These are phyloP conservation scores for Pomacea maculata DNA, from an alignment of 1,140 invertebrate genomes.

Conservation along the genomic window DNA sequence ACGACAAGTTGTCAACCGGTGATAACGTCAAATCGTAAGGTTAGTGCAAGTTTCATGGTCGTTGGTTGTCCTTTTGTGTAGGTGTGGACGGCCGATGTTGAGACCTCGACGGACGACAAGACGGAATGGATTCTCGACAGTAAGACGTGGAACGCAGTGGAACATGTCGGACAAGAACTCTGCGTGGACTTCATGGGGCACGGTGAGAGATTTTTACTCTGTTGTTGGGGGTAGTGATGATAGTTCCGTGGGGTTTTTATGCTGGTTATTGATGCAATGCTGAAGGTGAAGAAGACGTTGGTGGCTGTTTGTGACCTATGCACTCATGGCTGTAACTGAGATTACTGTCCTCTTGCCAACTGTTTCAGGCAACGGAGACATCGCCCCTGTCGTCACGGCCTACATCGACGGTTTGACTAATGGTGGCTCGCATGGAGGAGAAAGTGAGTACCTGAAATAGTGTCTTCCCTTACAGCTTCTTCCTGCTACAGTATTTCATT, in stretches of 20 bases:
- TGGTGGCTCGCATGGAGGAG: neutral
- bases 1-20: too few species aligned
- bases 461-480: too few species aligned
- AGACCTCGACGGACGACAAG: neutral
- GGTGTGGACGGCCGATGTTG: neutral
- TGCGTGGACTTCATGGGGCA: conserved; percentile 19
- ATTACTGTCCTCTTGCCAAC: neutral
- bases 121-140: neutral
- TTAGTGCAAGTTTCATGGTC: neutral
- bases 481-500: too few species aligned
- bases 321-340: neutral
- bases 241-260: neutral
- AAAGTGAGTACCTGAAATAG: too few species aligned
- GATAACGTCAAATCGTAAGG: too few species aligned
- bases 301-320: neutral
- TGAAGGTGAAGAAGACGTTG: neutral
- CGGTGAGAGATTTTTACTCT: neutral
- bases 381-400: neutral
- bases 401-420: neutral
- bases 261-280: neutral
- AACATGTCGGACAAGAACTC: conserved; percentile 1
- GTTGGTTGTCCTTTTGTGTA: conserved; percentile 5
- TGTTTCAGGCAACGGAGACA: too few species aligned
- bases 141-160: neutral
- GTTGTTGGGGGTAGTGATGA: neutral